Evolutionary conservation across 2,113 vertebrate genomes (phyloP).

Genomic region (Taurulus bubalis): DNA sequence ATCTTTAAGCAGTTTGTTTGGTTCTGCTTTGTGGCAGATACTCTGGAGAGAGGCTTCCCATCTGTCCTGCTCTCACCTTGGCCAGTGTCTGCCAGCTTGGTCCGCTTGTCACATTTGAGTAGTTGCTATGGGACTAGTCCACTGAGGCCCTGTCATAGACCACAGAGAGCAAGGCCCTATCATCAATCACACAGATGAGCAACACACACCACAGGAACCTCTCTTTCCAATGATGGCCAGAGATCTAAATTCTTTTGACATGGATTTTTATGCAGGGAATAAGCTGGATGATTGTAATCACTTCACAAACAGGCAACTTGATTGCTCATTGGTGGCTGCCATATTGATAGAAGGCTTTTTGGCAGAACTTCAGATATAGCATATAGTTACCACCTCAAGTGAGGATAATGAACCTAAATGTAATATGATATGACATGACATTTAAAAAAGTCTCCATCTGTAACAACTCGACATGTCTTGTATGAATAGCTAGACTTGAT

Average conservation of each 20-base stretch:
- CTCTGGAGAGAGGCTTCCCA: slow-evolving; percentile 66
- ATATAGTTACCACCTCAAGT: slow-evolving; percentile 20
- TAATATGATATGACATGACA: slow-evolving; percentile 20
- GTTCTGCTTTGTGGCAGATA: slow-evolving; percentile 59
- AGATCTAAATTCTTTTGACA: slow-evolving; percentile 55
- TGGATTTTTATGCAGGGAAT: slow-evolving; percentile 21
- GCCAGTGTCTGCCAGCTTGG: slow-evolving; percentile 66
- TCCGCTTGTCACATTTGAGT: slow-evolving; percentile 78
- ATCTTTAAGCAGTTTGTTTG: slow-evolving; percentile 72
- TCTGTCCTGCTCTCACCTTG: slow-evolving; percentile 80
- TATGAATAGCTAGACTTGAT: slow-evolving; percentile 23
- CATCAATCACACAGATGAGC: slow-evolving; percentile 79
- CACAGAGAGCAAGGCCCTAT: slow-evolving; percentile 69
- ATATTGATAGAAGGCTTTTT: not conserved
- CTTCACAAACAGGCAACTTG: slow-evolving; percentile 19
- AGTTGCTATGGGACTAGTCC: slow-evolving; percentile 73
- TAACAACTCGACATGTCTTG: not conserved
- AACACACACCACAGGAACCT: slow-evolving; percentile 56
- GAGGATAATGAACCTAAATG: slow-evolving; percentile 25
- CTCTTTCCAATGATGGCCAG: slow-evolving; percentile 49
- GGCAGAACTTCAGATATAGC: not conserved
- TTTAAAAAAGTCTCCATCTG: slow-evolving; percentile 11
- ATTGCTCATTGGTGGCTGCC: slow-evolving; percentile 17
- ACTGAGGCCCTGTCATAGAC: slow-evolving; percentile 71
- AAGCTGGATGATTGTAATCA: slow-evolving; percentile 29